phyloP scores from a whole-genome alignment of 2,797 vertebrate species.

The Simalia tracyae region DNA sequence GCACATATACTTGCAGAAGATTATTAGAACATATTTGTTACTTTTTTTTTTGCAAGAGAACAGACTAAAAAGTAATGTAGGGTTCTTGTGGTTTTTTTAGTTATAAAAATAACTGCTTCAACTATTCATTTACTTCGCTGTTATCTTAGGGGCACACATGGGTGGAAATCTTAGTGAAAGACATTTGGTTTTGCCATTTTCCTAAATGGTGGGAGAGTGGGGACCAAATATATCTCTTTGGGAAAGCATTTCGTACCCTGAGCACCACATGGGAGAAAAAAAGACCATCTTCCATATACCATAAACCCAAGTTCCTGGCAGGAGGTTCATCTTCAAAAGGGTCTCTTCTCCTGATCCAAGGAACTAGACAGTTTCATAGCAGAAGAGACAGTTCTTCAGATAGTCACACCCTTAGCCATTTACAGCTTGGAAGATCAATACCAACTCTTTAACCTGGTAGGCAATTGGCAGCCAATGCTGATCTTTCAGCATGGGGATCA shows the following conservation, averaged over 20 bases:
- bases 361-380: too few relatives aligned
- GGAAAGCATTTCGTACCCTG: too few relatives aligned
- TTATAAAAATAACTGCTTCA: not conserved
- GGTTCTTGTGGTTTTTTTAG: not conserved
- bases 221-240: not conserved
- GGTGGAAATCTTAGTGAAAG: not conserved
- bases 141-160: not conserved
- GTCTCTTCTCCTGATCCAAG: too few relatives aligned
- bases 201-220: not conserved
- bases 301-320: too few relatives aligned
- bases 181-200: not conserved
- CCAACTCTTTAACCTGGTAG: not conserved
- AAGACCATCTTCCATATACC: too few relatives aligned
- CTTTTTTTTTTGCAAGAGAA: not conserved
- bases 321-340: too few relatives aligned
- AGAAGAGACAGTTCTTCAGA: too few relatives aligned
- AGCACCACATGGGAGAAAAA: too few relatives aligned
- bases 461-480: not conserved
- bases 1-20: not conserved
- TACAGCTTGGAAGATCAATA: too few relatives aligned
- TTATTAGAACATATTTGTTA: conserved; percentile 1
- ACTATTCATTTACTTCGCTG: not conserved
- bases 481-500: not conserved
- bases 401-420: too few relatives aligned
- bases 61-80: not conserved